A percentile compares a stretch with the other conserved stretches of the same genome.
phyloP scores from a whole-genome alignment of 2,113 vertebrate genomes.

The Corythoichthys intestinalis region DNA sequence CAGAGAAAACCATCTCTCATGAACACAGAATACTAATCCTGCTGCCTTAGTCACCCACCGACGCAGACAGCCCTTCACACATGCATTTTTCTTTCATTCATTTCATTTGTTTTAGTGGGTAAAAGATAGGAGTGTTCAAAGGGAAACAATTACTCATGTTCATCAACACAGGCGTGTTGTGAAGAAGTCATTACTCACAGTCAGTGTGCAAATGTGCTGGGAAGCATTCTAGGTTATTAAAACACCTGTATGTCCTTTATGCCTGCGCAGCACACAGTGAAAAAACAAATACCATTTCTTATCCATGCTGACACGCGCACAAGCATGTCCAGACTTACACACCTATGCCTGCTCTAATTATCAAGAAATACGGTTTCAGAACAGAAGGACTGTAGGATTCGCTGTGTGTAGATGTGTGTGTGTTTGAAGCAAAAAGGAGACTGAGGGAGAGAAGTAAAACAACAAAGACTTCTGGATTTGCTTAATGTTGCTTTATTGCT shows the following conservation, averaged over 20 bases:
- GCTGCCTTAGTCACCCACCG: conserved; percentile 46
- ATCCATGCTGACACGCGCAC: conserved; percentile 26
- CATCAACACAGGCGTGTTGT: conserved; percentile 4
- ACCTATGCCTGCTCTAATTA: conserved; percentile 59
- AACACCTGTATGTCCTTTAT: conserved; percentile 50
- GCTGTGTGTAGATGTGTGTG: conserved; percentile 7
- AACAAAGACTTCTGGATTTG: too few relatives aligned
- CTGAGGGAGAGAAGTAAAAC: neutral
- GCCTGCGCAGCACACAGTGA: conserved; percentile 8
- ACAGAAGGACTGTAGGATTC: conserved; percentile 4
- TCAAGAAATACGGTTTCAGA: conserved; percentile 40
- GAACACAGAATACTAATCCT: conserved; percentile 69
- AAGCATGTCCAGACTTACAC: conserved; percentile 12
- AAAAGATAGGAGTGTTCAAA: conserved; percentile 7
- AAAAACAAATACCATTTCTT: conserved; percentile 49
- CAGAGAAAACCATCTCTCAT: conserved; percentile 52
- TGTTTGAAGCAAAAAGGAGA: neutral
- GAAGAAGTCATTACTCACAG: conserved; percentile 18
- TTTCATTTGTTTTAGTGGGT: conserved; percentile 28
- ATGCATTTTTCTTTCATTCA: conserved; percentile 24
- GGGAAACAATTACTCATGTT: conserved; percentile 34
- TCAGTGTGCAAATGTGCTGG: conserved; percentile 3
- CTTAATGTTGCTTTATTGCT: too few relatives aligned
- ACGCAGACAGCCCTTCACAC: conserved; percentile 19
- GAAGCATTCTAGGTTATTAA: conserved; percentile 37